These are phyloP conservation scores for Nemopilema nomurai DNA, from an alignment of 30 jellyfish, hydroid and myxozoan species.

Conservation along the genomic window DNA sequence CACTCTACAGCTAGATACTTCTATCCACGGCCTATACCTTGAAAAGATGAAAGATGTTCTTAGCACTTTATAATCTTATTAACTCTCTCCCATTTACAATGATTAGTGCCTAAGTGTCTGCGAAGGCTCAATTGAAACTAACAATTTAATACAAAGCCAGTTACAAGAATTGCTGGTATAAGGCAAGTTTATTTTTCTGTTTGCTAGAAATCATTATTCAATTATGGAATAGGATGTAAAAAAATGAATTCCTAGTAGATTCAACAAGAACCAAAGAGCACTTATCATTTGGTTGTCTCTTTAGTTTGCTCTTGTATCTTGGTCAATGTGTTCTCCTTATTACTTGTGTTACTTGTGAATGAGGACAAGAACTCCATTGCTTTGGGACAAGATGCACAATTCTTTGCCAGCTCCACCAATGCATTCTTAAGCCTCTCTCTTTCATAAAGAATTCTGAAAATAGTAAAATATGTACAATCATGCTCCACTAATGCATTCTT, in stretches of 20 bases:
- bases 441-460: slow-evolving; percentile 33
- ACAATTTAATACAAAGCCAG: background rate
- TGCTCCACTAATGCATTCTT: no score
- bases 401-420: slow-evolving; percentile 35
- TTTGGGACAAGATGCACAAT: slow-evolving; percentile 53
- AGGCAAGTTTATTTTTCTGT: background rate
- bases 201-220: background rate
- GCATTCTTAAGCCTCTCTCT: slow-evolving; percentile 57
- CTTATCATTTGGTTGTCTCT: background rate
- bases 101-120: no score
- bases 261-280: background rate
- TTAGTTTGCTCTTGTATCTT: background rate
- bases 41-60: no score
- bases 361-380: slow-evolving; percentile 49
- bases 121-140: background rate
- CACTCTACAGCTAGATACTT: no score
- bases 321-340: background rate
- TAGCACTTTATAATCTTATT: no score
- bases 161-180: background rate
- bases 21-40: no score
- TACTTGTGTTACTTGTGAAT: background rate
- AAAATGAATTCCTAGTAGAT: background rate
- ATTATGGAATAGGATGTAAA: background rate
- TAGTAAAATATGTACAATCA: no score
- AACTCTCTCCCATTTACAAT: no score